Evolutionary conservation across 2,113 vertebrate genomes (phyloP), one percentile per base, ranked within the genome.

Genomic region (Aptenodytes patagonicus): DNA sequence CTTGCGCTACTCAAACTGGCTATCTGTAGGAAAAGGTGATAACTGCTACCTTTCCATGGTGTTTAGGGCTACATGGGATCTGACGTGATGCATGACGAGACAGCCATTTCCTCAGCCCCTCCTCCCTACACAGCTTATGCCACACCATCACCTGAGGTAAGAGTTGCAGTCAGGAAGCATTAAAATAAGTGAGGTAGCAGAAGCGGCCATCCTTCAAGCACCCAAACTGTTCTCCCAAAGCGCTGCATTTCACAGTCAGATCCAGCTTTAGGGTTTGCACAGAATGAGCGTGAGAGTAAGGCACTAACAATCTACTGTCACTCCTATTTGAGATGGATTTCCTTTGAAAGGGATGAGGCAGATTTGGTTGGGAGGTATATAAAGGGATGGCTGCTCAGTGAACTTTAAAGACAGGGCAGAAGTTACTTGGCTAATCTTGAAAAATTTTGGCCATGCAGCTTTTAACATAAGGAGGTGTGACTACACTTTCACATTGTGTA

Each of bases 41-140:
- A 85, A 44, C 61, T 94, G 46, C 55, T 86, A 2, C 81, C 13
- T 95, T 4, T 68, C 85, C 18, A 2, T 84, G 80, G 31, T 62
- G 24, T 90, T 80, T 70, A 98, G 98, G 94, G 96, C 32, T 98
- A 97, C 1, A 9, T 98, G 89, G 98, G 97, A 87, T 97, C 98
- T 68, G 97, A 98, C 17, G 94, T 97, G 76, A 93, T 98, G 61
- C 98, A 98, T 15, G 98, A 98, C 77, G 98, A 98, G 76, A 98
- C 95, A 26, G 94, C 95, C 3, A 89, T 98, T 82, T 98, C 96
- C 76, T 97, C 98, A 5, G 98, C 98, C 1, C 98, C 98, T 25
- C 98, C 98, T 70, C 98, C 98, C 17, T 98, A 98, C 34, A 97
- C 97, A 70, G 96, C 98, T 21, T 98, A 98, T 52, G 98, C 98